Evolutionary conservation across 2,888 invertebrate species (phyloP).

Genomic region (Anthrax anthrax): DNA sequence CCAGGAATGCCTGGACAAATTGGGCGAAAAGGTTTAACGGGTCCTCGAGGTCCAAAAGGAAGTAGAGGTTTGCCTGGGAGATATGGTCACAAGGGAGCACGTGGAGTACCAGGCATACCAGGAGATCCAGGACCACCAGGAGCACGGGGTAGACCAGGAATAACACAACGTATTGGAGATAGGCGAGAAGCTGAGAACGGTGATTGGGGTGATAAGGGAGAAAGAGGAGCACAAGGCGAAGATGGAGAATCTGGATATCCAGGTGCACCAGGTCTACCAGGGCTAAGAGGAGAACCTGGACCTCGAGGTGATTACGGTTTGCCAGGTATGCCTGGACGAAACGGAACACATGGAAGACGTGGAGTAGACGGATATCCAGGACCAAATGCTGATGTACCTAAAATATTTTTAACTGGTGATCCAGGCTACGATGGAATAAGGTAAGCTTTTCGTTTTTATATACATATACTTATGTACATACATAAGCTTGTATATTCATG

Average conservation of each 20-base stretch:
- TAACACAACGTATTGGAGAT: background rate
- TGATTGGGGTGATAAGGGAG: conserved; percentile 22
- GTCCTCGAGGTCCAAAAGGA: conserved; percentile 34
- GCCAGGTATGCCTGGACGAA: conserved; percentile 28
- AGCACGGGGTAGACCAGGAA: conserved; percentile 32
- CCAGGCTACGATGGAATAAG: conserved; percentile 22
- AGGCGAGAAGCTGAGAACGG: conserved; percentile 26
- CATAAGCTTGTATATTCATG: too few species aligned
- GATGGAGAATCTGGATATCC: conserved; percentile 21
- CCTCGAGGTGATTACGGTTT: conserved; percentile 27
- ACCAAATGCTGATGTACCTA: conserved; percentile 24
- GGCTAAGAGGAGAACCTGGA: conserved; percentile 23
- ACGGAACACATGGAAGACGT: conserved; percentile 24
- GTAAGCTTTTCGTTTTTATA: conserved; percentile 16
- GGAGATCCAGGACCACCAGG: conserved; percentile 21
- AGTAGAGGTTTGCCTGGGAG: conserved; percentile 32
- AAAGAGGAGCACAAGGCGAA: conserved; percentile 22
- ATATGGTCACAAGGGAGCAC: conserved; percentile 37
- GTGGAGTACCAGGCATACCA: conserved; percentile 43
- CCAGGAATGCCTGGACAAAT: conserved; percentile 24
- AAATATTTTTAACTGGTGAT: conserved; percentile 23
- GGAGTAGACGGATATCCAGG: conserved; percentile 43
- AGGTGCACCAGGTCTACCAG: conserved; percentile 23
- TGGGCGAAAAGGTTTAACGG: conserved; percentile 27
- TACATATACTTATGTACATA: too few species aligned